These are phyloP conservation scores for Rousettus leschenaultii DNA, from an alignment of 2,113 vertebrate genomes.

Conservation along the genomic window DNA sequence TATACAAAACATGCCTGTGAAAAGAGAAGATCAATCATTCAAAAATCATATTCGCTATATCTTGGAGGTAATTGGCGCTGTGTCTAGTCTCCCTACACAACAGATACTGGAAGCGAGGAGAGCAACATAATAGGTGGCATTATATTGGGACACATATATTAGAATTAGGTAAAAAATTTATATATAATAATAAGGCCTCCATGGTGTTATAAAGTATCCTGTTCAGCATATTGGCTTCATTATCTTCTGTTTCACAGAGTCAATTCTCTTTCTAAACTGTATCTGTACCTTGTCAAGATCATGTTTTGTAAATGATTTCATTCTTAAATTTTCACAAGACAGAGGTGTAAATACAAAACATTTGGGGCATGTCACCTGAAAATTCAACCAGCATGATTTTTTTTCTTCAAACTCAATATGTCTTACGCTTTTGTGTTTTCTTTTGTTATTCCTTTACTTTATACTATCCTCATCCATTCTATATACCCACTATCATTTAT, in stretches of 20 bases:
- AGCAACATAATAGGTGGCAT: background rate
- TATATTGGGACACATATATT: too few species aligned
- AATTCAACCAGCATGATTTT: background rate
- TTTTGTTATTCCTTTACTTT: background rate
- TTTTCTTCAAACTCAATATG: background rate
- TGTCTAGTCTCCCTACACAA: background rate
- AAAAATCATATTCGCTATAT: slow-evolving; percentile 52
- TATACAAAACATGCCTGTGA: slow-evolving; percentile 48
- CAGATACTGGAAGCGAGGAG: background rate
- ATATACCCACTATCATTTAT: background rate
- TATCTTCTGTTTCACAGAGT: background rate
- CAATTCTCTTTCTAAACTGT: background rate
- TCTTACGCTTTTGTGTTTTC: background rate
- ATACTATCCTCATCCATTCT: background rate
- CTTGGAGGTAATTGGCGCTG: slow-evolving; percentile 27
- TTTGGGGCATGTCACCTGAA: background rate
- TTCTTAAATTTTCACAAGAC: background rate
- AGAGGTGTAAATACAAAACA: background rate
- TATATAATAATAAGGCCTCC: background rate
- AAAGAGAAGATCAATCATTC: slow-evolving; percentile 51
- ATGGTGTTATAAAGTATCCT: background rate
- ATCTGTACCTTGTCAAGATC: background rate
- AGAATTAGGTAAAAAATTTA: background rate
- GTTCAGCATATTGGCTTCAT: background rate
- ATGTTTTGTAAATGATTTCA: background rate